These are phyloP conservation scores for Musca vetustissima DNA, from an alignment of 1,140 invertebrate species.

Conservation along the genomic window DNA sequence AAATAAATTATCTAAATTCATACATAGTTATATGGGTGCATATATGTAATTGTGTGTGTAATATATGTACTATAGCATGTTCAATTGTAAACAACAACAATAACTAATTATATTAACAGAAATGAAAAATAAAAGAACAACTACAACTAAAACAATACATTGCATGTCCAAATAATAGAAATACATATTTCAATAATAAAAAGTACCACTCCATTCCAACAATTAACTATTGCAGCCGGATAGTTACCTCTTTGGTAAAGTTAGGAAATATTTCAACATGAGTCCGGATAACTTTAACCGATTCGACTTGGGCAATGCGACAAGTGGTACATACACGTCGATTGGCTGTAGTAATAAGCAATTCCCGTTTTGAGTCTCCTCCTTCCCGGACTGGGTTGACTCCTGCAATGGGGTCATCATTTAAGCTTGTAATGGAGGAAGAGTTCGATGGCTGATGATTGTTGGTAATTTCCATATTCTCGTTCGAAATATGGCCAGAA, in stretches of 20 bases:
- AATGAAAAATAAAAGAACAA: background rate
- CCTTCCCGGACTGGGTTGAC: too few relatives aligned
- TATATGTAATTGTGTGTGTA: too few relatives aligned
- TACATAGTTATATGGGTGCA: too few relatives aligned
- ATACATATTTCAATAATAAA: too few relatives aligned
- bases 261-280: slow-evolving; percentile 52
- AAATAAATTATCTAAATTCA: too few relatives aligned
- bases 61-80: too few relatives aligned
- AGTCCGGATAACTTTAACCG: slow-evolving; percentile 49
- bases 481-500: slow-evolving; percentile 76
- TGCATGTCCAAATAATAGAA: background rate
- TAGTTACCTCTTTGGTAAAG: slow-evolving; percentile 55
- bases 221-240: slow-evolving; percentile 34
- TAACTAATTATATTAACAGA: background rate
- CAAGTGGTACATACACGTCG: slow-evolving; percentile 21
- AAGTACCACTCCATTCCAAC: background rate
- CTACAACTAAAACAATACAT: background rate
- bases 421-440: slow-evolving; percentile 38
- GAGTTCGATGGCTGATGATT: slow-evolving; percentile 8
- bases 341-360: slow-evolving; percentile 9
- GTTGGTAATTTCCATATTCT: slow-evolving; percentile 57
- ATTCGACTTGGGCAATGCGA: slow-evolving; percentile 45
- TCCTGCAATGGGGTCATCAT: slow-evolving; percentile 29
- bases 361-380: background rate
- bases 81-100: background rate